phyloP scores from a whole-genome alignment of 2,888 invertebrate genomes.

The Mystacides longicornis region DNA sequence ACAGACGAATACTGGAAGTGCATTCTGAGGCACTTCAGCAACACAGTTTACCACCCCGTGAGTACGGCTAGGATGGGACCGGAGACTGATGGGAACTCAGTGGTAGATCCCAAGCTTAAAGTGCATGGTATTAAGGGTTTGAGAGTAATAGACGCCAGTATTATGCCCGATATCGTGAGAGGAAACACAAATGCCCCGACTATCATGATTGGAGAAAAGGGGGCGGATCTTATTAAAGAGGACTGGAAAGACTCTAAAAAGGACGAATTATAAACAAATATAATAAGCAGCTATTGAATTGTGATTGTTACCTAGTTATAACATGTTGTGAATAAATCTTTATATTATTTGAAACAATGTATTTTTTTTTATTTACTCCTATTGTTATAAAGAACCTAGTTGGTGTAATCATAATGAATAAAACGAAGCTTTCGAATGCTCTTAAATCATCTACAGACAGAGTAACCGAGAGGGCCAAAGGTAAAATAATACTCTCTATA shows the following conservation, averaged over 20 bases:
- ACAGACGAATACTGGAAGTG: conserved; percentile 51
- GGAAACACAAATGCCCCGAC: conserved; percentile 52
- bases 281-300: too few relatives aligned
- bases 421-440: too few relatives aligned
- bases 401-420: too few relatives aligned
- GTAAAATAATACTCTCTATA: too few relatives aligned
- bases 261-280: neutral
- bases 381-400: too few relatives aligned
- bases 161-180: conserved; percentile 48
- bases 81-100: conserved; percentile 36
- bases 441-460: too few relatives aligned
- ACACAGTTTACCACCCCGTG: conserved; percentile 58
- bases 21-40: conserved; percentile 45
- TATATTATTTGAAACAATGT: too few relatives aligned
- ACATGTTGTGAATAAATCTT: too few relatives aligned
- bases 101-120: conserved; percentile 45
- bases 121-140: conserved; percentile 49
- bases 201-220: conserved; percentile 47
- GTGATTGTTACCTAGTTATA: too few relatives aligned
- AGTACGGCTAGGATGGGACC: conserved; percentile 65
- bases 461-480: too few relatives aligned
- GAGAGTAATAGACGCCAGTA: conserved; percentile 46
- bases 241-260: conserved; percentile 27
- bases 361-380: too few relatives aligned
- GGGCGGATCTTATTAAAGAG: conserved; percentile 39